Evolutionary conservation across 2,797 vertebrate species (phyloP).

Genomic region (Xiphorhynchus erythropygius): DNA sequence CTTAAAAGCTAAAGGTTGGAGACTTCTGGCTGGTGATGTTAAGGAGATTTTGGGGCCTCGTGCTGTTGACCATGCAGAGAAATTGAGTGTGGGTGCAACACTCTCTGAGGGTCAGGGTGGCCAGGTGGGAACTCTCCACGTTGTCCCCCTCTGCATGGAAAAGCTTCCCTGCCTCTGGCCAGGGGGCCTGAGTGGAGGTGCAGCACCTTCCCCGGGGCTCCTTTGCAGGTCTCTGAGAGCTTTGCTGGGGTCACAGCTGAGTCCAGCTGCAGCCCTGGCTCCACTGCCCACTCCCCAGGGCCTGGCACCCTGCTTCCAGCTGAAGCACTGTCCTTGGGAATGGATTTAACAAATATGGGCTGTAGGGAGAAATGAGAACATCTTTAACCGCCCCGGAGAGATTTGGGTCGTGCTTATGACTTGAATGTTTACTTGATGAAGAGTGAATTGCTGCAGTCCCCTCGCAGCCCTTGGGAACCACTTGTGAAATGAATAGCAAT

Average conservation of each 20-base stretch:
- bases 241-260: background rate
- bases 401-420: background rate
- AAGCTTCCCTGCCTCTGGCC: background rate
- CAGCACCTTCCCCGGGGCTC: background rate
- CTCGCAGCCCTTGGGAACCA: constrained; percentile 21
- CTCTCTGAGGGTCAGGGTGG: background rate
- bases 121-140: rapidly evolving
- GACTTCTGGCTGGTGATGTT: background rate
- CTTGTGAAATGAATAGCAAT: constrained; percentile 37
- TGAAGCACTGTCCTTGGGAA: background rate
- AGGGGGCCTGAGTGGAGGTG: background rate
- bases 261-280: background rate
- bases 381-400: background rate
- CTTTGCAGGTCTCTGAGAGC: background rate
- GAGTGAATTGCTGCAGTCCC: background rate
- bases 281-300: rapidly evolving
- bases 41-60: background rate
- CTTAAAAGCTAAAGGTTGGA: background rate
- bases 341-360: background rate
- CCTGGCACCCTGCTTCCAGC: background rate
- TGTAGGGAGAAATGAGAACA: background rate
- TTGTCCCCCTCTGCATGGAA: background rate
- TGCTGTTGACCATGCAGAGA: rapidly evolving
- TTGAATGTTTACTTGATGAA: constrained; percentile 36
- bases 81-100: rapidly evolving